These are phyloP conservation scores for Gymnocephalus cernua DNA, from an alignment of 2,113 vertebrate genomes.

Conservation along the genomic window DNA sequence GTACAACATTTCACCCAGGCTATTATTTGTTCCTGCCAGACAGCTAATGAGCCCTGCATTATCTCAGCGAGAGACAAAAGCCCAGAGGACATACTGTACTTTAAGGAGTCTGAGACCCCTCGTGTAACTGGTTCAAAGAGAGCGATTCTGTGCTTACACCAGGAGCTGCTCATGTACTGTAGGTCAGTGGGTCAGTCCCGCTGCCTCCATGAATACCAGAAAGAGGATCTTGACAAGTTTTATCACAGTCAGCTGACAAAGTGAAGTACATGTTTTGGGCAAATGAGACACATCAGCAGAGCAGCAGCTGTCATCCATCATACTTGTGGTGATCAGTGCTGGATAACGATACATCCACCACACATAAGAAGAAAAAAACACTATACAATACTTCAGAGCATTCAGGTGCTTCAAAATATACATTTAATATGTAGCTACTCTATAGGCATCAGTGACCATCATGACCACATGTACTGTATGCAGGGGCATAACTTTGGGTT, in stretches of 20 bases:
- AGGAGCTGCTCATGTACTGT: slow-evolving; percentile 34
- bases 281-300: slow-evolving; percentile 65
- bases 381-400: slow-evolving; percentile 19
- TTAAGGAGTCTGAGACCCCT: slow-evolving; percentile 51
- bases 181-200: slow-evolving; percentile 44
- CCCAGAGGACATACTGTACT: slow-evolving; percentile 67
- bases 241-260: slow-evolving; percentile 70
- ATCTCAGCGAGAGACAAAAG: slow-evolving; percentile 73
- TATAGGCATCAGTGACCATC: slow-evolving; percentile 21
- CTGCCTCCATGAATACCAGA: slow-evolving; percentile 24
- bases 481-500: too few relatives aligned
- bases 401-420: slow-evolving; percentile 20
- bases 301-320: slow-evolving; percentile 62
- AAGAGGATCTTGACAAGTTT: slow-evolving; percentile 64
- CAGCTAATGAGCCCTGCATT: slow-evolving; percentile 74
- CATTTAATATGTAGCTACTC: slow-evolving; percentile 42
- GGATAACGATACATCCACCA: slow-evolving; percentile 48
- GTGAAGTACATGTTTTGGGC: slow-evolving; percentile 65
- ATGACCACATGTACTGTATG: background rate
- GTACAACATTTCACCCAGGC: slow-evolving; percentile 68
- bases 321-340: slow-evolving; percentile 45
- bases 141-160: slow-evolving; percentile 14
- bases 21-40: slow-evolving; percentile 74
- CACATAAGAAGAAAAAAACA: slow-evolving; percentile 21
- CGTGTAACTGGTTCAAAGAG: slow-evolving; percentile 53